A percentile compares a stretch with the other conserved stretches of the same genome.
phyloP scores from a whole-genome alignment of 2,797 vertebrate genomes.

The Sebastolobus altivelis region DNA sequence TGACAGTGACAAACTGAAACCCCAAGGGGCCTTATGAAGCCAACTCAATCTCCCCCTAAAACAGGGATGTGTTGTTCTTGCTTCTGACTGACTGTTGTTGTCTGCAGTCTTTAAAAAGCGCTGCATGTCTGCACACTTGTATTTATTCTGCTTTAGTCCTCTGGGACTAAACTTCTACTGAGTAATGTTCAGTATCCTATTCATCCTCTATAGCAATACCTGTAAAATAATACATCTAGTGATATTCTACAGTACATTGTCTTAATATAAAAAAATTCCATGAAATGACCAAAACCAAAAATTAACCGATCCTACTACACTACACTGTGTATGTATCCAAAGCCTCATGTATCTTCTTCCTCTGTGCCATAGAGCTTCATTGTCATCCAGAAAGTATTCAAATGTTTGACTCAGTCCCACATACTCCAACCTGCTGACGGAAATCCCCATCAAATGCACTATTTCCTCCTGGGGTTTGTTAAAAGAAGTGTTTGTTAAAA shows the following conservation, averaged over 20 bases:
- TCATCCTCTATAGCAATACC: neutral
- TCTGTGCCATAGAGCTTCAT: neutral
- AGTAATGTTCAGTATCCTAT: constrained; percentile 10
- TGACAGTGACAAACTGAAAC: neutral
- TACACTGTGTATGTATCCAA: too few relatives aligned
- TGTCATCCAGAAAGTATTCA: neutral
- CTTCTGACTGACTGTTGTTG: constrained; percentile 27
- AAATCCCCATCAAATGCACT: neutral
- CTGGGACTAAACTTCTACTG: constrained; percentile 3
- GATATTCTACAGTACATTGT: neutral
- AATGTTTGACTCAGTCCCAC: neutral
- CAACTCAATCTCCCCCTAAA: neutral
- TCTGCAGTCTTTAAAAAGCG: constrained; percentile 5
- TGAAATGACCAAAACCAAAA: too few relatives aligned
- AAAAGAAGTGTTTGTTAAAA: too few relatives aligned
- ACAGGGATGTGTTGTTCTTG: neutral
- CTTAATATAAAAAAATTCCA: neutral
- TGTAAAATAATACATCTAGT: neutral
- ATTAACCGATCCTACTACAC: too few relatives aligned
- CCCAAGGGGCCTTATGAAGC: neutral
- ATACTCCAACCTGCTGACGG: neutral
- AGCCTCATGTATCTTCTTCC: neutral
- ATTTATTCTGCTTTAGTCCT: neutral
- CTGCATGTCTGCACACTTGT: constrained; percentile 11
- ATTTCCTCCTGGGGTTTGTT: too few relatives aligned